phyloP scores from a whole-genome alignment of 2,113 vertebrate species.

The Anhinga rufa region DNA sequence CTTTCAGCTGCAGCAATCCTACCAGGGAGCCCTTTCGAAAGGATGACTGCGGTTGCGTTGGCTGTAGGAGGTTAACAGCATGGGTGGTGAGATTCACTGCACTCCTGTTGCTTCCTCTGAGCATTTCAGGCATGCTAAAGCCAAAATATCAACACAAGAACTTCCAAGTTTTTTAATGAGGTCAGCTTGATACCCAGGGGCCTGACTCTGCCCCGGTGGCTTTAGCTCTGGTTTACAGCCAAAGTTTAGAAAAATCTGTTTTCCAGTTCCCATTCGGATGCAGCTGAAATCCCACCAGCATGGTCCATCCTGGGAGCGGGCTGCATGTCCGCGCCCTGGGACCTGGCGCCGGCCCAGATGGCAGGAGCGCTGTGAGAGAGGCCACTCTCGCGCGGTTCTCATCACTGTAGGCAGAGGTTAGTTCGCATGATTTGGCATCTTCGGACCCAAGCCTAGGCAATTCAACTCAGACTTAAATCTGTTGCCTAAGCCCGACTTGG shows the following conservation, averaged over 20 bases:
- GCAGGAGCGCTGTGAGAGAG: conserved; percentile 1
- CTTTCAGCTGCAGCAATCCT: background rate
- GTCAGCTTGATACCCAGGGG: background rate
- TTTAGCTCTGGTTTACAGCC: conserved; percentile 23
- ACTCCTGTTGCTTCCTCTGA: background rate
- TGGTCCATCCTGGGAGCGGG: background rate
- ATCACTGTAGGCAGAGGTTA: background rate
- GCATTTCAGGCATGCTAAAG: background rate
- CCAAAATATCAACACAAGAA: background rate
- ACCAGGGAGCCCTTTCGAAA: background rate
- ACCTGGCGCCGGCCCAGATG: conserved; percentile 23
- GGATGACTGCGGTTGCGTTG: background rate
- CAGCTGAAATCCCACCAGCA: conserved; percentile 29
- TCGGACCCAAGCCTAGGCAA: background rate
- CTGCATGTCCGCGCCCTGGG: background rate
- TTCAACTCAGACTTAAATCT: background rate
- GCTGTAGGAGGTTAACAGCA: background rate
- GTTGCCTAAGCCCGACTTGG: background rate
- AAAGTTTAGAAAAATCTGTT: background rate
- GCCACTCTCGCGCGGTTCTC: background rate
- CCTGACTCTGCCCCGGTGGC: background rate
- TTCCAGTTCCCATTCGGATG: background rate
- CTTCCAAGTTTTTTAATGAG: background rate
- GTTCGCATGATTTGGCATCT: background rate
- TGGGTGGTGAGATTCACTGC: background rate